A percentile compares a stretch with the other conserved stretches of the same genome.
These are phyloP conservation scores for Maccullochella peelii DNA, from an alignment of 2,113 vertebrate genomes.

Conservation along the genomic window DNA sequence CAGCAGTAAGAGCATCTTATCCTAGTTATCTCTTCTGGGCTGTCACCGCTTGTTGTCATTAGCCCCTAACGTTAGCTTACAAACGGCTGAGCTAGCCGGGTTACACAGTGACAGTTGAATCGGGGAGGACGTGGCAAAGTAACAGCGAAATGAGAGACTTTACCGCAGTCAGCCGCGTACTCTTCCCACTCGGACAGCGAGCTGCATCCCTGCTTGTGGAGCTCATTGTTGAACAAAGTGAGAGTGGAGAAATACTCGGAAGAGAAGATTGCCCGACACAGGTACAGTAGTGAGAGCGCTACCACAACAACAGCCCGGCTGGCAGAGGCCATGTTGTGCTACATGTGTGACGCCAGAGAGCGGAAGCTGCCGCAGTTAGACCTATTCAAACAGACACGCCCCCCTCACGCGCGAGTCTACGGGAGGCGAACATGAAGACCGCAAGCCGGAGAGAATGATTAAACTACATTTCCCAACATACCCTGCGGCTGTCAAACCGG, in stretches of 20 bases:
- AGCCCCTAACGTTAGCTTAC: conserved; percentile 50
- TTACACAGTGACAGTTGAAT: conserved; percentile 54
- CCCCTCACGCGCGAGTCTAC: conserved; percentile 32
- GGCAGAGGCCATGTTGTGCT: conserved; percentile 85
- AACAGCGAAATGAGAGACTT: conserved; percentile 57
- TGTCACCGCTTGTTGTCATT: conserved; percentile 52
- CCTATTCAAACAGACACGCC: conserved; percentile 1
- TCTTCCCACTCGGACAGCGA: conserved; percentile 87
- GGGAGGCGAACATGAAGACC: conserved; percentile 7
- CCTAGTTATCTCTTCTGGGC: background rate
- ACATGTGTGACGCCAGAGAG: conserved; percentile 75
- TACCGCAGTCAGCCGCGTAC: conserved; percentile 86
- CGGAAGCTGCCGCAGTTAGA: conserved; percentile 64
- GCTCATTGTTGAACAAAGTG: conserved; percentile 83
- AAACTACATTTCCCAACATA: conserved; percentile 78
- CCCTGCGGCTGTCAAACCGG: conserved; percentile 48
- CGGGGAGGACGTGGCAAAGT: conserved; percentile 80
- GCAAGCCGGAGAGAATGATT: background rate
- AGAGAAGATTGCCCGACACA: conserved; percentile 67
- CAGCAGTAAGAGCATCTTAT: background rate
- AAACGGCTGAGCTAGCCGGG: conserved; percentile 44
- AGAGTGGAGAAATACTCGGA: conserved; percentile 85
- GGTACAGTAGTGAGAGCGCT: conserved; percentile 73
- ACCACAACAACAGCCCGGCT: conserved; percentile 77
- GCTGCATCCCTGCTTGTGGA: conserved; percentile 85